Evolutionary conservation across 92 coral and sea anemone species (phyloP).

Genomic region (Bergia puertoricense): DNA sequence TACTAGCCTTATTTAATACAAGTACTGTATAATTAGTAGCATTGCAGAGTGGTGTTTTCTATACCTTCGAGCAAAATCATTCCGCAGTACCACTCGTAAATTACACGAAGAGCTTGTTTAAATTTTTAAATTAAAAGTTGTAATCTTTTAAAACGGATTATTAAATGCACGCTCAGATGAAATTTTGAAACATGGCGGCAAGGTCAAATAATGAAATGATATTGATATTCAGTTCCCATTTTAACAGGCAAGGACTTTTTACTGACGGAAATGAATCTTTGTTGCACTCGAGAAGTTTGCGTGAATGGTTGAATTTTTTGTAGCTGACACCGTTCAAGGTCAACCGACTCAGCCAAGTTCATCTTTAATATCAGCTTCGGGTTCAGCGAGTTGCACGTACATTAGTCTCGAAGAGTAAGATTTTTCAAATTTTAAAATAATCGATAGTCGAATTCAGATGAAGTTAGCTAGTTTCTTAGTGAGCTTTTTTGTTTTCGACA

Average conservation of each 20-base stretch:
- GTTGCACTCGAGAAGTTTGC: constrained; percentile 7
- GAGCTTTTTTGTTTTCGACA: not conserved
- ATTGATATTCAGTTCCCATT: not conserved
- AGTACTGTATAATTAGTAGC: no score
- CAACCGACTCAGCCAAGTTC: not conserved
- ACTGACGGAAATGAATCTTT: not conserved
- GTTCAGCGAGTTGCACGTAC: not conserved
- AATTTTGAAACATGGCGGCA: no score
- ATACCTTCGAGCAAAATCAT: no score
- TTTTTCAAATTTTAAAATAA: not conserved
- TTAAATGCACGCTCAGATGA: no score
- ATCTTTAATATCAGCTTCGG: not conserved
- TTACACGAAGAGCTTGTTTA: no score
- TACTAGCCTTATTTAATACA: no score
- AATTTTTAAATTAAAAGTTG: no score
- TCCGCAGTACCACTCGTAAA: no score
- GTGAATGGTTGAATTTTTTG: not conserved
- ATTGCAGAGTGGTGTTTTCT: no score
- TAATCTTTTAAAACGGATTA: no score
- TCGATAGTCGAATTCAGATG: not conserved
- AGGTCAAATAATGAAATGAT: not conserved
- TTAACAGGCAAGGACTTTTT: not conserved
- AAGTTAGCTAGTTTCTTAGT: constrained; percentile 2
- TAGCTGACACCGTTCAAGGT: constrained; percentile 4
- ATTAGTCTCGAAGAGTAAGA: not conserved